Conservation (phyloP, 2,888 invertebrate species). For the Anoncus sp. region DNA sequence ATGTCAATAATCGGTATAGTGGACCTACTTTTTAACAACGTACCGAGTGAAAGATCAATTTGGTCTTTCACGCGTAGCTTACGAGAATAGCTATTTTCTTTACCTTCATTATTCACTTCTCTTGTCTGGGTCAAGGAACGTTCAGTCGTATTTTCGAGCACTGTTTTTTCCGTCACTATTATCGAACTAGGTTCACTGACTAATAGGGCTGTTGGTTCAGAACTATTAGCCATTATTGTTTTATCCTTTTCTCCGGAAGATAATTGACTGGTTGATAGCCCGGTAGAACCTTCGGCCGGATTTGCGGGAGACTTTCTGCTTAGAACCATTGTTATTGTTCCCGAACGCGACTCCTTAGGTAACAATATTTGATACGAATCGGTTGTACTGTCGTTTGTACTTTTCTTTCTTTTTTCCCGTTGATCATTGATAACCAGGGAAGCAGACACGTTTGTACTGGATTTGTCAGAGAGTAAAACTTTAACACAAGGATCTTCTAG, state of each 20-base stretch:
- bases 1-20: conserved; percentile 48
- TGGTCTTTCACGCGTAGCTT: neutral
- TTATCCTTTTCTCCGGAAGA: neutral
- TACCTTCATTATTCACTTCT: neutral
- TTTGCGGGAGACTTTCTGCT: neutral
- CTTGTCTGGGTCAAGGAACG: neutral
- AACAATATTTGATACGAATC: conserved; percentile 38
- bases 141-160: neutral
- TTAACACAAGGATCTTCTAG: conserved; percentile 53
- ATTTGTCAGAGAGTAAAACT: conserved; percentile 25
- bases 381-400: neutral
- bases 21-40: neutral
- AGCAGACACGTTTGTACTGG: conserved; percentile 28
- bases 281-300: neutral
- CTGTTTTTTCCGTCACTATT: neutral
- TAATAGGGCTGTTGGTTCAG: neutral
- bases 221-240: neutral
- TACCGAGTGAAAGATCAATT: neutral
- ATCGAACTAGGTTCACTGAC: neutral
- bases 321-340: conserved; percentile 6
- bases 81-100: neutral
- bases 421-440: conserved; percentile 30
- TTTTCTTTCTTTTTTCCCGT: neutral
- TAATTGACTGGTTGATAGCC: neutral
- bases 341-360: conserved; percentile 9